Base-by-base conservation (phyloP, 2,797 vertebrate species). In the Enteromius afrohamiltoni region DNA sequence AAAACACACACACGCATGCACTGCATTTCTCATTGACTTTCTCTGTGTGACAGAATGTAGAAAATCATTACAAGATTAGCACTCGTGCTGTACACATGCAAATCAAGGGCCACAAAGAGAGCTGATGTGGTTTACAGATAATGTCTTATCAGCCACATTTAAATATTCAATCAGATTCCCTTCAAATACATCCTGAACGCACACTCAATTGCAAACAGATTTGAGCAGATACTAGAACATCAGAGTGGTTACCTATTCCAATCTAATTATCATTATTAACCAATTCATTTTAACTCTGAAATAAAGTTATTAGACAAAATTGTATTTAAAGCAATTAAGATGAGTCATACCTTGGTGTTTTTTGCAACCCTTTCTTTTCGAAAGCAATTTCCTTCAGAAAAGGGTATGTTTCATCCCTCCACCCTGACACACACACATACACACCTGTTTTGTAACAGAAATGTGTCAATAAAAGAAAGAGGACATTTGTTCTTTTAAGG, bases 401-500 rank as follows among this genome's bases (percentile, higher is more conserved):
- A 77, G 8, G 19, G 37, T 58, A 68, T 19, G 37, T 77, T 70
- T 83, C 65, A 49, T 78, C 40, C 67, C 13, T 29, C 9, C 67
- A 11, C 53, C 67, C 53, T 0, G 2, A 62, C 11, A 74, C 34
- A 77, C 70, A 31, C 47, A 53, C 71, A 53, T 6, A 71, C 42
- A 47, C 42, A 71, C 69, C 31, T 58, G 34, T 34, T 53, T 70
- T 51, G 64, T 37, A 68, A 79, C 10, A 37, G 29, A 53, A 68
- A 37, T n/a, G 17, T 19, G 14, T 71, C 40, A 60, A 83, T 71
- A 78, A 83, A 58, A 78, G 53, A 83, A 78, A 83, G 76, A 29
- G 29, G 29, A 49, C 17, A 1, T 70, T 83, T 78, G 74, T 83
- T 83, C 53, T 21, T 77, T 60, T 69, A 19, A 77, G 81, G 81